Evolutionary conservation across 2,888 invertebrate genomes (phyloP).

Genomic region (Petrolisthes manimaculis): DNA sequence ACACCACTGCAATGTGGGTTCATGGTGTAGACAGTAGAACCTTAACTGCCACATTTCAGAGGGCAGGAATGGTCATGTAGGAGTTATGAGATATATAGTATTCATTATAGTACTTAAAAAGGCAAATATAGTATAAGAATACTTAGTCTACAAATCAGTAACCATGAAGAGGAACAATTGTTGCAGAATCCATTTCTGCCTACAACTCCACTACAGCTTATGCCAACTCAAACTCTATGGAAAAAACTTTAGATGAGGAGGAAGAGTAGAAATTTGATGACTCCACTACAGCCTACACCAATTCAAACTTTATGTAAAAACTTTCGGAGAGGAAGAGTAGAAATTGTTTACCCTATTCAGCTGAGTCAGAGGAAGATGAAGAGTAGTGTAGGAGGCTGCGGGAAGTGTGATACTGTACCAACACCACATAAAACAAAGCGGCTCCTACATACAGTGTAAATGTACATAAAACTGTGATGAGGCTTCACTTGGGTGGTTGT

Average conservation of each 20-base stretch:
- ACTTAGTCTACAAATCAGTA: neutral
- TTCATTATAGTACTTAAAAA: neutral
- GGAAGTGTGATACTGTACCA: neutral
- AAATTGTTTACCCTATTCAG: neutral
- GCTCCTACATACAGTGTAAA: neutral
- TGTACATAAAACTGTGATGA: neutral
- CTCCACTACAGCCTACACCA: neutral
- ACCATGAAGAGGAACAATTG: neutral
- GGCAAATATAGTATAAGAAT: neutral
- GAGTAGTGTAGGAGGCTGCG: neutral
- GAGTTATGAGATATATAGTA: too few species aligned
- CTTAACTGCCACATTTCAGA: too few species aligned
- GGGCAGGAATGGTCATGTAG: too few species aligned
- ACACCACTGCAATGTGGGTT: too few species aligned
- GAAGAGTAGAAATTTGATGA: neutral
- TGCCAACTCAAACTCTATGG: neutral
- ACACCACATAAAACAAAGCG: constrained; percentile 6
- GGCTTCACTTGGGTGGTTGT: neutral
- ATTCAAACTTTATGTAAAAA: neutral
- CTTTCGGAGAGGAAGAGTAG: neutral
- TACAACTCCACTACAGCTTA: neutral
- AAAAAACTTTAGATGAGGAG: neutral
- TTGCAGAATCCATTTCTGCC: neutral
- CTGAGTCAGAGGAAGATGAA: neutral
- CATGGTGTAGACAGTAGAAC: too few species aligned